Evolutionary conservation across 1,140 invertebrate species (phyloP).

Genomic region (Nasonia giraulti): DNA sequence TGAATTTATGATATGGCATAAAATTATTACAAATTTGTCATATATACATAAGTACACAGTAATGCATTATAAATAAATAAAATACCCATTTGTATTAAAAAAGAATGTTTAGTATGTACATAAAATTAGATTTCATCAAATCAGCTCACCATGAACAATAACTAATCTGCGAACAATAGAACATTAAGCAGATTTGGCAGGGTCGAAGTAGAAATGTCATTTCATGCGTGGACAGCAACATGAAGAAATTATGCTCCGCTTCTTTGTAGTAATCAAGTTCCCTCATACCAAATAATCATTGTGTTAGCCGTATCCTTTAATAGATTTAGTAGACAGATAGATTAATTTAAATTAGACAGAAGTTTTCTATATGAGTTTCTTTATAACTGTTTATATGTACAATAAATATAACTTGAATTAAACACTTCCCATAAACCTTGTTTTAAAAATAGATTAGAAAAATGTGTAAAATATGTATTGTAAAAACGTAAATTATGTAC

Average conservation of each 20-base stretch:
- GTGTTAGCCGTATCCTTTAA: conserved; percentile 50
- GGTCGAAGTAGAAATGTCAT: conserved; percentile 35
- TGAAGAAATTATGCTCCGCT: conserved; percentile 39
- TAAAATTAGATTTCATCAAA: conserved; percentile 32
- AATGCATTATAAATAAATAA: not conserved
- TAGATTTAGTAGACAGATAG: conserved; percentile 43
- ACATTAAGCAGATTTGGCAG: conserved; percentile 37
- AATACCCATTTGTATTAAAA: not conserved
- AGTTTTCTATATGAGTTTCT: conserved; percentile 36
- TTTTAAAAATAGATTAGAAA: conserved; percentile 21
- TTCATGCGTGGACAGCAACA: conserved; percentile 40
- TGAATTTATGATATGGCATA: not conserved
- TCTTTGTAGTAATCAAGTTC: conserved; percentile 43
- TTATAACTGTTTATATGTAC: conserved; percentile 9
- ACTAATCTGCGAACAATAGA: conserved; percentile 46
- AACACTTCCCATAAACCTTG: conserved; percentile 28
- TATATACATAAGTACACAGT: not conserved
- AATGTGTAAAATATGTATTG: not conserved
- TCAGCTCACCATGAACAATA: conserved; percentile 48
- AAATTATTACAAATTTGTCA: not conserved
- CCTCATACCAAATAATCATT: conserved; percentile 45
- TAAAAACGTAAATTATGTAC: not conserved
- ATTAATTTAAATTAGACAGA: conserved; percentile 27
- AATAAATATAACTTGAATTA: conserved; percentile 35
- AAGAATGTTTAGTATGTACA: conserved; percentile 19